Evolutionary conservation across 2,113 vertebrate genomes (phyloP).

Genomic region (Damaliscus lunatus): DNA sequence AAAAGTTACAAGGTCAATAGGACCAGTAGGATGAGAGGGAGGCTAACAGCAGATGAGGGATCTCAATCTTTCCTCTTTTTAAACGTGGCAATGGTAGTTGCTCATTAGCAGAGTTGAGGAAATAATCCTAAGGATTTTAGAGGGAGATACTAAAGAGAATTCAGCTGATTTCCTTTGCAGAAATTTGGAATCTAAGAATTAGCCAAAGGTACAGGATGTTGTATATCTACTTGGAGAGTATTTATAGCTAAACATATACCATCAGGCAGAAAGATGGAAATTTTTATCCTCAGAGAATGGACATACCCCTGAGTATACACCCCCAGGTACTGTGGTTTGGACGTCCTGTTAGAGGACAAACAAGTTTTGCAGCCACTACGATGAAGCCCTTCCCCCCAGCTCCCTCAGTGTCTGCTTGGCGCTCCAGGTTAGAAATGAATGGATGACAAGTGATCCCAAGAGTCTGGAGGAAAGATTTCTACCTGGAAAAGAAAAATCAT

Average conservation of each 20-base stretch:
- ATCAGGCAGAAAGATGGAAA: background rate
- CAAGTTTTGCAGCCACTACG: background rate
- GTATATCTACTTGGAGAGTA: background rate
- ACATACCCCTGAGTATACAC: background rate
- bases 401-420: background rate
- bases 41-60: background rate
- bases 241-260: background rate
- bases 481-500: background rate
- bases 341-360: background rate
- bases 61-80: background rate
- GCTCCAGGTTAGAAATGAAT: background rate
- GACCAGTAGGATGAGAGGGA: background rate
- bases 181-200: background rate
- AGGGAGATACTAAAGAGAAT: background rate
- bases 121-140: background rate
- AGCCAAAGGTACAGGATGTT: background rate
- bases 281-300: background rate
- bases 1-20: background rate
- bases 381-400: accelerated
- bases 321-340: background rate
- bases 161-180: background rate
- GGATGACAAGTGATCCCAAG: background rate
- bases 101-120: background rate
- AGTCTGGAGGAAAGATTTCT: background rate
- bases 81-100: background rate